A percentile compares a stretch with the other conserved stretches of the same genome.
These are phyloP conservation scores for Myripristis jacobus DNA, from an alignment of 2,797 vertebrate species.

Conservation along the genomic window DNA sequence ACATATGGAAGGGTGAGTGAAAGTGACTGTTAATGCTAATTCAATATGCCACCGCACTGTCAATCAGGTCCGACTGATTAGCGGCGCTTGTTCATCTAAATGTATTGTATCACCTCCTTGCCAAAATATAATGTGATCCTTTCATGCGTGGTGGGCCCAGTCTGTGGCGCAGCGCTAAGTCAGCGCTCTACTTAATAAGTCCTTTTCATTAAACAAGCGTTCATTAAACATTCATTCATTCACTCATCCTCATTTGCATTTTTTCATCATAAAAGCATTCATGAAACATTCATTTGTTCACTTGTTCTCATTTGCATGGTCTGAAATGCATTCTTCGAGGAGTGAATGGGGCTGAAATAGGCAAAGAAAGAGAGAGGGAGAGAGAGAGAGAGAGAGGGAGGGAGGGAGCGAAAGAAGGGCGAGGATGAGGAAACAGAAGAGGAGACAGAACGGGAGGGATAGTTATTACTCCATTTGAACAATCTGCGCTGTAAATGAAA, in stretches of 20 bases:
- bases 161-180: conserved; percentile 67
- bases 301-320: conserved; percentile 76
- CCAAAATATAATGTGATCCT: conserved; percentile 69
- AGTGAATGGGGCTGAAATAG: conserved; percentile 57
- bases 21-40: conserved; percentile 55
- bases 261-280: conserved; percentile 80
- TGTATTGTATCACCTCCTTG: conserved; percentile 64
- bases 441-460: conserved; percentile 1
- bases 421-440: conserved; percentile 27
- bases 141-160: conserved; percentile 59
- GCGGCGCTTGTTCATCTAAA: conserved; percentile 67
- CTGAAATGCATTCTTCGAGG: conserved; percentile 67
- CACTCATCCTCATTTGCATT: conserved; percentile 82
- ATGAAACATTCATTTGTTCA: conserved; percentile 83
- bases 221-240: conserved; percentile 84
- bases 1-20: conserved; percentile 42
- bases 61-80: conserved; percentile 72
- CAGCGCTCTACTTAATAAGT: conserved; percentile 82
- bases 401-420: conserved; percentile 12
- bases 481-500: conserved; percentile 73
- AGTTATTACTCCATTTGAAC: conserved; percentile 72
- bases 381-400: conserved; percentile 21
- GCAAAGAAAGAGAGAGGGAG: conserved; percentile 15
- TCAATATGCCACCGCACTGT: conserved; percentile 58
- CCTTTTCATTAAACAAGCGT: conserved; percentile 84